These are phyloP conservation scores for Malurus cyaneus DNA, from an alignment of 2,113 vertebrate species.

Conservation along the genomic window DNA sequence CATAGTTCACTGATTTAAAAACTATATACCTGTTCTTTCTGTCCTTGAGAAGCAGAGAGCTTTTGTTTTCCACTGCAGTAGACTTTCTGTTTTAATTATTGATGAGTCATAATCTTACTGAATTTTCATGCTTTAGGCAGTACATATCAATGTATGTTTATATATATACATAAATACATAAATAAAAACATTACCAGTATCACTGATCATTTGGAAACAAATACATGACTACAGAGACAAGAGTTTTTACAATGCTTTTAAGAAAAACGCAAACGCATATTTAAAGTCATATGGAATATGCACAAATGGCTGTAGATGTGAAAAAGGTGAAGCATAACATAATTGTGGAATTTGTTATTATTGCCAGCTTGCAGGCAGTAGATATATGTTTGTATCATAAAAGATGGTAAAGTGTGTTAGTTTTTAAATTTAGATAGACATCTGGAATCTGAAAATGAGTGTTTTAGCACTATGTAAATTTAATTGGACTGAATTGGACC, in stretches of 20 bases:
- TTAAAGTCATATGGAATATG: background rate
- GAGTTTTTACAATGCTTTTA: background rate
- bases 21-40: background rate
- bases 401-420: background rate
- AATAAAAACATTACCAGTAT: background rate
- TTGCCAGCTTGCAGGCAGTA: background rate
- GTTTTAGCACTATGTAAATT: background rate
- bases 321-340: background rate
- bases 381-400: background rate
- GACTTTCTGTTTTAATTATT: background rate
- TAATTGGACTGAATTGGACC: background rate
- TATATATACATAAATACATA: background rate
- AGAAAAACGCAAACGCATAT: background rate
- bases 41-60: background rate
- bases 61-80: background rate
- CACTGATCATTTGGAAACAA: background rate
- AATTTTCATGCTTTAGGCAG: background rate
- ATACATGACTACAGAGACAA: background rate
- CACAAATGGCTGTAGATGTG: background rate
- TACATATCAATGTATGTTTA: fast-evolving
- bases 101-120: background rate
- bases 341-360: background rate
- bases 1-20: background rate
- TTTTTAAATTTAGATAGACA: background rate
- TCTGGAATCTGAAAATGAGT: background rate